Evolutionary conservation across 1,140 invertebrate genomes (phyloP).

Genomic region (Harlomillsia oculata): DNA sequence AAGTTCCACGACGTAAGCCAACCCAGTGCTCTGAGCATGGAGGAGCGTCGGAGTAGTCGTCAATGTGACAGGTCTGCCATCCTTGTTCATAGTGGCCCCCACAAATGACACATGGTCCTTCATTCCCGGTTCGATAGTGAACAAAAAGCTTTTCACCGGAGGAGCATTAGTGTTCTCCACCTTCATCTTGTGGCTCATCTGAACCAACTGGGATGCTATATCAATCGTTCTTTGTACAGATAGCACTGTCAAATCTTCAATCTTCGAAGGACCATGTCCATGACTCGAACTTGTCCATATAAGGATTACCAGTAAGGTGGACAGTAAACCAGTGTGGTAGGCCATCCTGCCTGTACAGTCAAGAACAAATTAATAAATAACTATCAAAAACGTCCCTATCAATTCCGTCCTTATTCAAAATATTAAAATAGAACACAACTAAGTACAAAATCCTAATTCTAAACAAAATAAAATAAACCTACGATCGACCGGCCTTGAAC

Average conservation of each 20-base stretch:
- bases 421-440: too few relatives aligned
- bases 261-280: too few relatives aligned
- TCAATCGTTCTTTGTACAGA: slow-evolving; percentile 80
- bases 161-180: slow-evolving; percentile 70
- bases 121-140: slow-evolving; percentile 56
- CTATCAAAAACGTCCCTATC: too few relatives aligned
- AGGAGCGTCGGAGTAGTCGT: neutral
- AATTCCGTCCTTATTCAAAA: too few relatives aligned
- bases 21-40: neutral
- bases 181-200: slow-evolving; percentile 65
- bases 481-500: too few relatives aligned
- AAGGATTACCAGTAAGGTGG: neutral
- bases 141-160: slow-evolving; percentile 56
- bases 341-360: too few relatives aligned
- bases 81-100: slow-evolving; percentile 42
- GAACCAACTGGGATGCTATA: slow-evolving; percentile 76
- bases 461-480: too few relatives aligned
- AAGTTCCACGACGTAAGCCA: slow-evolving; percentile 11
- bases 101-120: slow-evolving; percentile 62
- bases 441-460: too few relatives aligned
- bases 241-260: slow-evolving; percentile 55
- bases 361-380: too few relatives aligned
- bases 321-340: neutral
- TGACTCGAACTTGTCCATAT: slow-evolving; percentile 4
- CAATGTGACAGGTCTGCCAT: slow-evolving; percentile 1